A percentile compares a stretch with the other conserved stretches of the same genome.
phyloP scores from a whole-genome alignment of 2,113 vertebrate genomes.

The Tupaia chinensis region DNA sequence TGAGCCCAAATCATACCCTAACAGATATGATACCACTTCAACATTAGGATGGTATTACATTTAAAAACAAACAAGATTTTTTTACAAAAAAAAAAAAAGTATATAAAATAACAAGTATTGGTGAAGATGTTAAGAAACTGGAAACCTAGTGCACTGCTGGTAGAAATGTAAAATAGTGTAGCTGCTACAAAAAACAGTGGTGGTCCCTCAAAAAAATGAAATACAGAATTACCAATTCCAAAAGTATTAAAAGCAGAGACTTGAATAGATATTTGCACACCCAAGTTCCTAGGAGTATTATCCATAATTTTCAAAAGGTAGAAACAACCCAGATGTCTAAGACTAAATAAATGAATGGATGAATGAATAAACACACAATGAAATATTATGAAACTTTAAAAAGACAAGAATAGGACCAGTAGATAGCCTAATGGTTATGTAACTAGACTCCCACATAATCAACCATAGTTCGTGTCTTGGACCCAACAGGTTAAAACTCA shows the following conservation, averaged over 20 bases:
- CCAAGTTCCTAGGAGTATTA: neutral
- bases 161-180: neutral
- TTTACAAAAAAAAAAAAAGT: neutral
- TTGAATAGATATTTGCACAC: neutral
- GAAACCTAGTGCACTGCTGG: neutral
- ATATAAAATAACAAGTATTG: neutral
- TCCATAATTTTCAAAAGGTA: neutral
- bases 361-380: neutral
- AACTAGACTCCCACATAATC: too few relatives aligned
- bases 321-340: neutral
- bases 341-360: neutral
- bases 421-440: too few relatives aligned
- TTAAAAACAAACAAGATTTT: neutral
- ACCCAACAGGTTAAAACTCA: too few relatives aligned
- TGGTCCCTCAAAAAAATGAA: neutral
- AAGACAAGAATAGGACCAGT: neutral
- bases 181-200: neutral
- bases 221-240: conserved; percentile 33
- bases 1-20: neutral
- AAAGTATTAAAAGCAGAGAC: neutral
- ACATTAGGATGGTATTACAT: neutral
- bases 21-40: neutral
- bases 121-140: neutral
- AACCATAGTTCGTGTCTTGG: too few relatives aligned
- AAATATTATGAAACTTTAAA: neutral